Base-by-base conservation (phyloP, 2,888 invertebrate genomes). In the Protodeltote pygarga region DNA sequence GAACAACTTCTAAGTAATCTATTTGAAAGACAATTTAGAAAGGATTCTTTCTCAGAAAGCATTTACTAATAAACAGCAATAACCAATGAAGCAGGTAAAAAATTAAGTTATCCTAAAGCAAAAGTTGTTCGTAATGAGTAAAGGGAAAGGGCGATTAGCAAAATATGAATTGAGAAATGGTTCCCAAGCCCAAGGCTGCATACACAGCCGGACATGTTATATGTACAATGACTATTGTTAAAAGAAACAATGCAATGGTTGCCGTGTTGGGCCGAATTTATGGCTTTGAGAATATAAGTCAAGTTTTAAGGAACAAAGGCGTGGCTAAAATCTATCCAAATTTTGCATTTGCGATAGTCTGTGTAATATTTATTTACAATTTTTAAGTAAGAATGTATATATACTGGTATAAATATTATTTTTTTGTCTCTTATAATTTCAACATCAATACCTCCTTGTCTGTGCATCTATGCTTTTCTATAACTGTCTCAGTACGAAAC, bases 201-300 rank as follows among this genome's bases (percentile, higher is more conserved):
- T 60, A 52, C 53, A 66, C 53, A 54, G 62, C 66, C 73, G 73
- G 73, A 75, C 71, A 67, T 61, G 48, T 48, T 25, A 34, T 47
- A 48, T 51, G 39, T 67, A 81, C 79, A 82, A 79, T 77, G 65
- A 45, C 67, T 67, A 81, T 82, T 82, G 82, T 82, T 78, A 31
- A 53, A 41, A 48, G 49, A 70, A 73, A 81, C 80, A 82, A 82
- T 81, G 69, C 65, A 63, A 67, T 67, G 66, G 62, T 70, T 71
- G 69, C 62, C 50, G 61, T 75, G 68, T 62, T 68, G 65, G 62
- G 47, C 46, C 41, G 63, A 67, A 65, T 58, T 55, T 45, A 49
- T 40, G 50, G 50, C 42, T 62, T 57, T 59, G 39, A 35, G 19
- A 16, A 28, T 21, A 39, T 49, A 42, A 28, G 35, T 28, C 21